Conservation (phyloP, 2,113 vertebrate genomes). For the Hipposideros armiger region DNA sequence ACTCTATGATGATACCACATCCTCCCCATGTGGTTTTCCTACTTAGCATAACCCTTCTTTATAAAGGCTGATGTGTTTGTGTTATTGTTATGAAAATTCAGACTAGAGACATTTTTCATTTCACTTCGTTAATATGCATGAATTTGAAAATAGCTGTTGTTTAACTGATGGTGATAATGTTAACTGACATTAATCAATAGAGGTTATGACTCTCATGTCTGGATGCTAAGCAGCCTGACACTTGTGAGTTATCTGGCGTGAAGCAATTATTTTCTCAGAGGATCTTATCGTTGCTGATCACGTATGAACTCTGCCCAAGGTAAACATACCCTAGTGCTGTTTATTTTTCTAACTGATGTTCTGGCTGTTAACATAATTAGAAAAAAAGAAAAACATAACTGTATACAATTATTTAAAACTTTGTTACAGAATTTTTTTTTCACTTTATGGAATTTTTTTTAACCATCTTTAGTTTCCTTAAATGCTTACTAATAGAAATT, state of each 20-base stretch:
- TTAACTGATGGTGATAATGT: conserved; percentile 48
- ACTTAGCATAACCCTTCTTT: background rate
- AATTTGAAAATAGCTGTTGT: conserved; percentile 2
- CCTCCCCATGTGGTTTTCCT: background rate
- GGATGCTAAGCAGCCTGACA: background rate
- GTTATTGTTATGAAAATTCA: conserved; percentile 26
- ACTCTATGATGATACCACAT: background rate
- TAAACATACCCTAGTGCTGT: background rate
- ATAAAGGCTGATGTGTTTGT: background rate
- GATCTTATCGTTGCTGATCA: conserved; percentile 1
- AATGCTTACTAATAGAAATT: conserved; percentile 55
- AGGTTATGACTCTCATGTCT: conserved; percentile 35
- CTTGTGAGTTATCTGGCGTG: background rate
- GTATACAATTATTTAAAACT: background rate
- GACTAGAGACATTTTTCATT: background rate
- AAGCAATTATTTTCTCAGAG: conserved; percentile 54
- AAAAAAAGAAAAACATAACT: background rate
- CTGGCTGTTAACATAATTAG: background rate
- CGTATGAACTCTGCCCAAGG: background rate
- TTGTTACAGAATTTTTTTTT: background rate
- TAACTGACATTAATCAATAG: conserved; percentile 37
- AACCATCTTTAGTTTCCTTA: background rate
- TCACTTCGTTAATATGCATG: background rate
- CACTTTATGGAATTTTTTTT: background rate
- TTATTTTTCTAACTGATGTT: conserved; percentile 21